A percentile compares a stretch with the other conserved stretches of the same genome.
Conservation (phyloP, 2,113 vertebrate genomes). For the Leucosticte australis region DNA sequence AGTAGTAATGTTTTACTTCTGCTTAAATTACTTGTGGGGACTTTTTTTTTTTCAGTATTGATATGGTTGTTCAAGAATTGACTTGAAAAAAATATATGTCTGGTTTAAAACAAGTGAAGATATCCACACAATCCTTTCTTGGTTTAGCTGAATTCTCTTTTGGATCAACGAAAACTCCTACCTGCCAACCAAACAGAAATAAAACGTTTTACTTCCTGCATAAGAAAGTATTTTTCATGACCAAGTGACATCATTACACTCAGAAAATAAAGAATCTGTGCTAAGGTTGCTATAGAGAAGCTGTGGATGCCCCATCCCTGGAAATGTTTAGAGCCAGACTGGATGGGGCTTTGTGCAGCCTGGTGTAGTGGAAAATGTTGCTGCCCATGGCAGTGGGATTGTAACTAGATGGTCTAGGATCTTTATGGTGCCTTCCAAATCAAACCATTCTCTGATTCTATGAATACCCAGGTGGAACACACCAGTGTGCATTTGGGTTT, state of each 20-base stretch:
- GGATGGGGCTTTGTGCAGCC: neutral
- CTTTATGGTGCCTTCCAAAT: neutral
- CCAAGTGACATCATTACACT: neutral
- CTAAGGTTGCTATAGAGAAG: neutral
- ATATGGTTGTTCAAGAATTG: neutral
- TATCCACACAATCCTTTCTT: neutral
- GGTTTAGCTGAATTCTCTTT: neutral
- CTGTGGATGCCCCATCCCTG: too few species aligned
- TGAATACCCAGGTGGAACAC: neutral
- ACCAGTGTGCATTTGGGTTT: neutral
- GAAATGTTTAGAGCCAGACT: neutral
- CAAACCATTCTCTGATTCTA: neutral
- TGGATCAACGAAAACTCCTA: neutral
- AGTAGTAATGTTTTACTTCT: neutral
- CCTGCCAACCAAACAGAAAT: neutral
- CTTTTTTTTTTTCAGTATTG: neutral
- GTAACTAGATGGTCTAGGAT: neutral
- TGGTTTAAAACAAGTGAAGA: neutral
- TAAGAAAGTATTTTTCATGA: neutral
- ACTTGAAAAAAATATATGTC: neutral
- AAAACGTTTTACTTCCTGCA: neutral
- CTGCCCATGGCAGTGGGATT: neutral
- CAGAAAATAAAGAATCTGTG: neutral
- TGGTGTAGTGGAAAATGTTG: neutral
- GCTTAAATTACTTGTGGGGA: neutral